Evolutionary conservation across 1,140 invertebrate genomes (phyloP), one percentile per base, ranked within the genome.

Genomic region (Aporrectodea caliginosa): DNA sequence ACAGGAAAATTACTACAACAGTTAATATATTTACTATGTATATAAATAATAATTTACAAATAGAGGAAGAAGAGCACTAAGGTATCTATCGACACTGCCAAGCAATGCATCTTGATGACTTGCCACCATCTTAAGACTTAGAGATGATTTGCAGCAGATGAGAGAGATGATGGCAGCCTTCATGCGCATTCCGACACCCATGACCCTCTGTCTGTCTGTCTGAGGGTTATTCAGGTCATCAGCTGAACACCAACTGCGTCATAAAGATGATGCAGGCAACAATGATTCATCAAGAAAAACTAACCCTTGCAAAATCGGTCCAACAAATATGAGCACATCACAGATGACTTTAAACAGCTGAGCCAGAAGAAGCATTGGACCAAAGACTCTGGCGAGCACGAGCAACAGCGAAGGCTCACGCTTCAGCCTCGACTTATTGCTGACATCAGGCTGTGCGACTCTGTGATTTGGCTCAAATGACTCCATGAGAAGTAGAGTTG

Each of bases 121-220:
- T n/a, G n/a, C n/a, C n/a, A n/a, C n/a, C n/a, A n/a, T n/a, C n/a
- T n/a, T n/a, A n/a, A n/a, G n/a, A n/a, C n/a, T n/a, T n/a, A n/a
- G n/a, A n/a, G n/a, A n/a, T n/a, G n/a, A n/a, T n/a, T n/a, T n/a
- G n/a, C n/a, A n/a, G 86, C 98, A 99, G 82, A 99, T 94, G 73
- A 95, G 92, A 33, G 95, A 93, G 6, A 97, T 95, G 16, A 99
- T 88, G 0, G 94, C 93, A 0, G 96, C 96, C 81, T 96, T 90
- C 81, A 98, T 93, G 43, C 94, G 91, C 89, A 98, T 92, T 12
- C 95, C 96, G n/a, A 96, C 92, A 31, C 95, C 89, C 85, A 86
- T 86, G n/a, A n/a, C n/a, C n/a, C n/a, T n/a, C n/a, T n/a, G n/a
- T n/a, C n/a, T n/a, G n/a, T n/a, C n/a, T n/a, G n/a, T n/a, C n/a